phyloP scores from a whole-genome alignment of 1,140 invertebrate genomes.

The Globodera rostochiensis region DNA sequence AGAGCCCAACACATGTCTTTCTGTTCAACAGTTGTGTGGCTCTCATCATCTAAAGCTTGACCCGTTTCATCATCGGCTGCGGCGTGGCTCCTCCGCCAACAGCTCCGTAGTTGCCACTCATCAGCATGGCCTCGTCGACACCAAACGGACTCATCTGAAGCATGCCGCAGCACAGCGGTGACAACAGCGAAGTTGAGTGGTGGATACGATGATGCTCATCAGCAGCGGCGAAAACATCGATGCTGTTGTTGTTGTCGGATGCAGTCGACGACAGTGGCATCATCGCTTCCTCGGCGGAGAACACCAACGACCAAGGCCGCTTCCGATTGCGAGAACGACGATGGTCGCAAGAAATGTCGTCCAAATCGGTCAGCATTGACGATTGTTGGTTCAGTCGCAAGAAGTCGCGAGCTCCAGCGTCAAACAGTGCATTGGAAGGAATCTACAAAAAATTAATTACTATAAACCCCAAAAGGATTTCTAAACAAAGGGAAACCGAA shows the following conservation, averaged over 20 bases:
- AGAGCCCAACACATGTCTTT: background rate
- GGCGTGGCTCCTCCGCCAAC: too few species aligned
- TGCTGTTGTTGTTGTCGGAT: background rate
- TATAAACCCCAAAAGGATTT: too few species aligned
- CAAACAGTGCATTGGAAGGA: background rate
- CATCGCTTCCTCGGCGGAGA: background rate
- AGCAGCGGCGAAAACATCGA: background rate
- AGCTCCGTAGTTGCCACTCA: background rate
- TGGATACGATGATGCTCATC: background rate
- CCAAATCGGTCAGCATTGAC: background rate
- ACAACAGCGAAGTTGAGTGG: background rate
- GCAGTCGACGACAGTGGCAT: background rate
- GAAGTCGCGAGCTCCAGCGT: background rate
- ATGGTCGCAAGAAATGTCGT: background rate
- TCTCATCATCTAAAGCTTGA: background rate
- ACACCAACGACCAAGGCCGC: slow-evolving; percentile 6
- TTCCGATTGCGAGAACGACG: background rate
- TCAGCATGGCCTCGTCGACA: background rate
- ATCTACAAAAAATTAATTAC: background rate
- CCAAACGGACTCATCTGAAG: slow-evolving; percentile 7
- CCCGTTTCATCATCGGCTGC: slow-evolving; percentile 5
- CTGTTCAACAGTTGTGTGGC: background rate
- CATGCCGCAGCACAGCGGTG: slow-evolving; percentile 12
- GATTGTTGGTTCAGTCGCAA: background rate
- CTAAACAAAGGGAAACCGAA: too few species aligned